These are phyloP conservation scores for Vanessa tameamea DNA, from an alignment of 1,140 invertebrate species.

Conservation along the genomic window DNA sequence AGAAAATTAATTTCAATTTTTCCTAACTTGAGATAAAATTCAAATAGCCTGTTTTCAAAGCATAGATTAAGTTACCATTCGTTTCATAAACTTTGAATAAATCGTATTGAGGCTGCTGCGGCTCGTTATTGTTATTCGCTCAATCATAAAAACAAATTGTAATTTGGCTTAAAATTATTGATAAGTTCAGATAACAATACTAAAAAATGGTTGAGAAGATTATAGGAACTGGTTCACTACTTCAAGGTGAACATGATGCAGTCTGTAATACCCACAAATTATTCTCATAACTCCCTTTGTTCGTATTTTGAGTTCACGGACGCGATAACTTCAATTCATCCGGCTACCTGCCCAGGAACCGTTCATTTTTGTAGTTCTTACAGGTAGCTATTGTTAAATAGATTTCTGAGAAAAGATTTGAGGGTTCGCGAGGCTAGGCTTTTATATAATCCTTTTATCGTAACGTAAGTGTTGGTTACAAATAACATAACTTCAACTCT, in stretches of 20 bases:
- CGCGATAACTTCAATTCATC: conserved; percentile 48
- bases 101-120: too few species aligned
- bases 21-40: too few species aligned
- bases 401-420: conserved; percentile 27
- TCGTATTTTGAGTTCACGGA: conserved; percentile 64
- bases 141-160: background rate
- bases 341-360: conserved; percentile 53
- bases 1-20: too few species aligned
- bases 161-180: background rate
- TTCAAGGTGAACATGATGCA: conserved; percentile 65
- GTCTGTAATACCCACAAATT: conserved; percentile 66
- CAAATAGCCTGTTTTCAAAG: too few species aligned
- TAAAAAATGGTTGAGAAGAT: conserved; percentile 41
- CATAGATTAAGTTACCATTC: too few species aligned
- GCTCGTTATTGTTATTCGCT: too few species aligned
- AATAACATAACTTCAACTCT: too few species aligned
- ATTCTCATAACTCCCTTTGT: conserved; percentile 72
- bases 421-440: background rate
- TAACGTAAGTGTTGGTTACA: too few species aligned
- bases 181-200: conserved; percentile 4
- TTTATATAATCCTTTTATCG: background rate
- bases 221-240: conserved; percentile 59
- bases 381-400: conserved; percentile 44
- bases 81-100: too few species aligned
- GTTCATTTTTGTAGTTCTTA: conserved; percentile 36